Percentiles rank a stretch among this genome's conserved stretches.
Conservation (phyloP, 2,113 vertebrate species). For the Ellobius talpinus region DNA sequence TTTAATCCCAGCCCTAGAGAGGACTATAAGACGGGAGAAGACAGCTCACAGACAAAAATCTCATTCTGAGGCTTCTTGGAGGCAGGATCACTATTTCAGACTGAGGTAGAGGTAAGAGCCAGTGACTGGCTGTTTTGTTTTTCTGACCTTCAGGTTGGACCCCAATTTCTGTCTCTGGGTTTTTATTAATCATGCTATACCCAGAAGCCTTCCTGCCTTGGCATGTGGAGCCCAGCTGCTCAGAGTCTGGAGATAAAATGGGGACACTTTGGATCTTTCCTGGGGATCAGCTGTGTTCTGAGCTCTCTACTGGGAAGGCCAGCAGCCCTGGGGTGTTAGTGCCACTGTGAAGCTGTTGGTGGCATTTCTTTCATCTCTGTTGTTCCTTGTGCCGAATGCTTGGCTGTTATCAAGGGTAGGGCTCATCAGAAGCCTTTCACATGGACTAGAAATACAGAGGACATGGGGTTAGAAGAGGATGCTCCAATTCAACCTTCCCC, state of each 20-base stretch:
- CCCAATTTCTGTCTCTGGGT: too few species aligned
- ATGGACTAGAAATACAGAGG: background rate
- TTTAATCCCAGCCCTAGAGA: too few species aligned
- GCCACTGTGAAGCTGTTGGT: background rate
- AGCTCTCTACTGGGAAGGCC: background rate
- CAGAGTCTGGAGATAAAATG: background rate
- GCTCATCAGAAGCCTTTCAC: background rate
- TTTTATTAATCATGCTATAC: too few species aligned
- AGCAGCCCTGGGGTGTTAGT: background rate
- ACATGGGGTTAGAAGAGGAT: background rate
- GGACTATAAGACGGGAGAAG: too few species aligned
- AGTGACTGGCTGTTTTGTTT: too few species aligned
- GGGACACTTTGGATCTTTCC: background rate
- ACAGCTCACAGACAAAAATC: too few species aligned
- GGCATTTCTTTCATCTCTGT: background rate
- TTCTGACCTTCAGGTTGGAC: too few species aligned
- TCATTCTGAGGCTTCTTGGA: too few species aligned
- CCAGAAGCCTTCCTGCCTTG: background rate
- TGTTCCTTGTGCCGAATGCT: background rate
- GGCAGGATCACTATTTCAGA: too few species aligned
- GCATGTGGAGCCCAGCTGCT: background rate
- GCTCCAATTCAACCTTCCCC: background rate
- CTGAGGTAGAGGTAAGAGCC: too few species aligned
- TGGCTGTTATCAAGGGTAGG: background rate
- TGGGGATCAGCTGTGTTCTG: background rate